Evolutionary conservation across 1,140 invertebrate species (phyloP).

Genomic region (Aphis gossypii): DNA sequence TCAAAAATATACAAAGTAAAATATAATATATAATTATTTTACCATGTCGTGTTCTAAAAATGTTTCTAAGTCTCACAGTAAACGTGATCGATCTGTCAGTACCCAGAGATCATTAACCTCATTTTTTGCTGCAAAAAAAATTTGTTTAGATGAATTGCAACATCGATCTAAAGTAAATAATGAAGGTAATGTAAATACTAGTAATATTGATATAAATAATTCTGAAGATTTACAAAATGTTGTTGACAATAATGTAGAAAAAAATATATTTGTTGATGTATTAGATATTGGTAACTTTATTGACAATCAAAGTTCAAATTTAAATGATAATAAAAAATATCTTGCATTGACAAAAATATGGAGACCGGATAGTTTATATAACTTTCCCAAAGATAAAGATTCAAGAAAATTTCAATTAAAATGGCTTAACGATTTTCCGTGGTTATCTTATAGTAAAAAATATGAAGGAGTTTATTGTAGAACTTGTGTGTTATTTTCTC

Average conservation of each 20-base stretch:
- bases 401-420: conserved; percentile 36
- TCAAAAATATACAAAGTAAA: no score
- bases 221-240: no score
- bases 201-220: no score
- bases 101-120: not conserved
- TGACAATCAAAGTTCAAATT: not conserved
- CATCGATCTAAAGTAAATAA: conserved; percentile 26
- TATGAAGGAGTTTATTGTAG: not conserved
- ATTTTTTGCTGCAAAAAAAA: not conserved
- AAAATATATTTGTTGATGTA: no score
- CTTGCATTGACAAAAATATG: not conserved
- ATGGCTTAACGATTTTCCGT: conserved; percentile 46
- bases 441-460: conserved; percentile 53
- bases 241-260: no score
- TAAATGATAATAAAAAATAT: conserved; percentile 3
- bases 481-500: conserved; percentile 47
- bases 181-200: not conserved
- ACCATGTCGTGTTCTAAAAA: not conserved
- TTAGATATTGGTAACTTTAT: conserved; percentile 37
- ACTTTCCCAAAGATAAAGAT: conserved; percentile 29
- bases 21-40: not conserved
- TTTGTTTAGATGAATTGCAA: not conserved
- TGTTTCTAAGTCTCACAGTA: not conserved
- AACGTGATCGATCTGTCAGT: conserved; percentile 19
- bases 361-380: conserved; percentile 6